Evolutionary conservation across 2,113 vertebrate species (phyloP), one percentile per base, ranked within the genome.

Genomic region (Motacilla alba): DNA sequence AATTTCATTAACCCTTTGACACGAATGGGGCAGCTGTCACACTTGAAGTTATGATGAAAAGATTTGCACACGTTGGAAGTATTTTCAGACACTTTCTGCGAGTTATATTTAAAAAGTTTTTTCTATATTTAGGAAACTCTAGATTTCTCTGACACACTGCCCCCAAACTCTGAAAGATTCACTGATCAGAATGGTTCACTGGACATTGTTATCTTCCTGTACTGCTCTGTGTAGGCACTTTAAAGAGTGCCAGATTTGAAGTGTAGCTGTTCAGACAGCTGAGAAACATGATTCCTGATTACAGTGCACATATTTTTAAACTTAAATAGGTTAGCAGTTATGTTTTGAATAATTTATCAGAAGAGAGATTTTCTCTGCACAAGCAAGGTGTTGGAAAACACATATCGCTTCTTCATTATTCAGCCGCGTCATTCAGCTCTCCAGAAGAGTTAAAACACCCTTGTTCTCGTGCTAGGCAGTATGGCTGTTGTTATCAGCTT

Each of bases 281-380:
- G 47, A 91, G 76, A 93, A 93, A 75, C 56, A 73, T 27, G 31
- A 43, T 47, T 96, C 35, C 50, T 89, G 78, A 69, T 85, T 93
- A 79, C 43, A 73, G 58, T 35, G 64, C 67, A 84, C 43, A 19
- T 41, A 66, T 78, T 85, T 87, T 93, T 50, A 46, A 94, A 80
- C 35, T 87, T 85, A 93, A 95, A 88, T 76, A 88, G 78, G 56
- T 93, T 95, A 88, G 63, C 89, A 88, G 58, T 95, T 93, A 79
- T 43, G 43, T 87, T 87, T 69, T 96, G 46, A 91, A 94, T 95
- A 88, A 95, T 95, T 90, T 88, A 95, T 83, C 10, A 19, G 62
- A 88, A 88, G 84, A 85, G 67, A 79, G 46, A 31, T 90, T 94
- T 83, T 90, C 78, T 82, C 68, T 83, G 55, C 87, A 52, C 39